Conservation (phyloP, 1,140 invertebrate species). For the Drosophila jambulina region DNA sequence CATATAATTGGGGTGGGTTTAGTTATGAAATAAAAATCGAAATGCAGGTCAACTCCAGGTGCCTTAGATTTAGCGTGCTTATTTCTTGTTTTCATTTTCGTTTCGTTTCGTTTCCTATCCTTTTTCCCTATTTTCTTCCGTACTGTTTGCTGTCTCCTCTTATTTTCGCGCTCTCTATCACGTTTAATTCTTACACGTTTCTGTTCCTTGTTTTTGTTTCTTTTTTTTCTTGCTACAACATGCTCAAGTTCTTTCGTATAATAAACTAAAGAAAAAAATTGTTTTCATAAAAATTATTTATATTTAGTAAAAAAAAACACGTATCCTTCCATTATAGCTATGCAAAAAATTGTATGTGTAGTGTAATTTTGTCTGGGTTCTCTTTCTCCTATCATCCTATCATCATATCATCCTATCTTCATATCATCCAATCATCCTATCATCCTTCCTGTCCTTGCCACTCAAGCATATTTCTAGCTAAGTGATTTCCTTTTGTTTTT, state of each 20-base stretch:
- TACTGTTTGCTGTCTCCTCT: constrained; percentile 26
- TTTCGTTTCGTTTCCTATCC: constrained; percentile 5
- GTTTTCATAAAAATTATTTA: constrained; percentile 37
- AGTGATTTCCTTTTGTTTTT: constrained; percentile 21
- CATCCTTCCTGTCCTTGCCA: background rate
- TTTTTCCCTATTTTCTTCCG: constrained; percentile 1
- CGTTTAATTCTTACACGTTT: constrained; percentile 45
- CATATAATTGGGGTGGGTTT: background rate
- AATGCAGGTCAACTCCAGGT: constrained; percentile 2
- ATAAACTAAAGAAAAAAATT: constrained; percentile 54
- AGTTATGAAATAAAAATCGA: background rate
- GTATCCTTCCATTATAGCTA: constrained; percentile 49
- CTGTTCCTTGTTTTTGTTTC: constrained; percentile 20
- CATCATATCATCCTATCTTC: constrained; percentile 1
- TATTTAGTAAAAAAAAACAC: constrained; percentile 42
- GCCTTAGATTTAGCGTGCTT: constrained; percentile 35
- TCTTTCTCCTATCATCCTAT: constrained; percentile 25
- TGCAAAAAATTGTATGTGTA: constrained; percentile 42
- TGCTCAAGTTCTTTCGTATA: constrained; percentile 46
- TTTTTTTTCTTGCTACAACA: constrained; percentile 32
- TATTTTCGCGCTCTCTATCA: constrained; percentile 50
- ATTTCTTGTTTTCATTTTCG: constrained; percentile 18
- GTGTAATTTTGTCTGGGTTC: constrained; percentile 49
- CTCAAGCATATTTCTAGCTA: constrained; percentile 26
- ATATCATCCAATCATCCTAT: too few species aligned